These are phyloP conservation scores for Porites cylindrica DNA, from an alignment of 92 coral and sea anemone species.

Conservation along the genomic window DNA sequence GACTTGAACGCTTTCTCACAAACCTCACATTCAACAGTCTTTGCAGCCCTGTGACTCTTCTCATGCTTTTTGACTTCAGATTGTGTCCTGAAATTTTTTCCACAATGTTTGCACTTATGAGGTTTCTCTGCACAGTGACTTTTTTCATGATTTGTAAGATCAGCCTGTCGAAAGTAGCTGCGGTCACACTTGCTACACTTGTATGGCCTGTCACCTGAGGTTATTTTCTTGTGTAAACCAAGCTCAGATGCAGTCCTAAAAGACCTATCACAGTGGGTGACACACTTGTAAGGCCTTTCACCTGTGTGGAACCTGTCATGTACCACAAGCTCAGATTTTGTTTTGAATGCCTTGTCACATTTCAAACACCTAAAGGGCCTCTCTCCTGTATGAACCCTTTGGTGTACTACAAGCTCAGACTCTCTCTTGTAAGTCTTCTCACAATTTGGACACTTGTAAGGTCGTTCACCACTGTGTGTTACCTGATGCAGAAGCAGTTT, in stretches of 20 bases:
- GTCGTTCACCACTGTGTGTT: slow-evolving; percentile 42
- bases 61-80: slow-evolving; percentile 23
- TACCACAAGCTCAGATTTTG: slow-evolving; percentile 49
- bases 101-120: slow-evolving; percentile 35
- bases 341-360: slow-evolving; percentile 48
- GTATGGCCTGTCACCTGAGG: slow-evolving; percentile 32
- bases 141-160: slow-evolving; percentile 37
- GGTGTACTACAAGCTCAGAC: slow-evolving; percentile 50
- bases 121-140: slow-evolving; percentile 36
- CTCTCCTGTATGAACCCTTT: slow-evolving; percentile 55
- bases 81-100: slow-evolving; percentile 21
- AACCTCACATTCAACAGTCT: slow-evolving; percentile 11
- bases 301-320: slow-evolving; percentile 51
- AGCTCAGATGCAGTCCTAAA: slow-evolving; percentile 53
- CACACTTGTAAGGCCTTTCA: slow-evolving; percentile 47
- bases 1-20: slow-evolving; percentile 34
- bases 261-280: slow-evolving; percentile 38
- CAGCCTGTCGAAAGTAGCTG: slow-evolving; percentile 28
- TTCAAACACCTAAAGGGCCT: slow-evolving; percentile 29
- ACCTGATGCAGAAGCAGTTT: slow-evolving; percentile 52
- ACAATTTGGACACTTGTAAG: slow-evolving; percentile 34
- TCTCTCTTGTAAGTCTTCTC: slow-evolving; percentile 46
- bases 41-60: slow-evolving; percentile 13
- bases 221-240: slow-evolving; percentile 44
- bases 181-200: slow-evolving; percentile 31